Conservation (phyloP, 2,888 invertebrate genomes). For the Diarsia mendica region DNA sequence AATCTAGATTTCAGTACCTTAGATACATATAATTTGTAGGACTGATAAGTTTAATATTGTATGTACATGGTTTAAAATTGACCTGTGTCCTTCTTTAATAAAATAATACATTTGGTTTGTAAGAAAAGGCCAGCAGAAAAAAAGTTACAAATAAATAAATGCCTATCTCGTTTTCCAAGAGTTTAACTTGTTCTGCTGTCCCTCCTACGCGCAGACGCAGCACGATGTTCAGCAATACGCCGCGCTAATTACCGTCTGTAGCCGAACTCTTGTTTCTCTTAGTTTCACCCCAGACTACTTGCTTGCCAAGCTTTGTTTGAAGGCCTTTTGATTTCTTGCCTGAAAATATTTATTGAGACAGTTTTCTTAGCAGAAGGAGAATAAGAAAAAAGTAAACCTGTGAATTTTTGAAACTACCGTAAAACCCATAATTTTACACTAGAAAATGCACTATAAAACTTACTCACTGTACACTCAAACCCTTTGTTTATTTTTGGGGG, state of each 20-base stretch:
- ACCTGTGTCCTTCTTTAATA: no score
- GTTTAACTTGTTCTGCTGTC: slow-evolving; percentile 43
- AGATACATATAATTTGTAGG: no score
- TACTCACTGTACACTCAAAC: no score
- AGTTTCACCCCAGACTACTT: slow-evolving; percentile 2
- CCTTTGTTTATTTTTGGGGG: no score
- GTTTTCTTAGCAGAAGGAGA: background rate
- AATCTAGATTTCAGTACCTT: no score
- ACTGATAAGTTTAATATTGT: no score
- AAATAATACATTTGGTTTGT: no score
- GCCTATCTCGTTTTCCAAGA: no score
- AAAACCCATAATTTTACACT: background rate
- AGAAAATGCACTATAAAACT: no score
- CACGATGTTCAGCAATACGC: slow-evolving; percentile 61
- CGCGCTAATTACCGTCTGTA: slow-evolving; percentile 61
- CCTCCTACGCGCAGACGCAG: slow-evolving; percentile 48
- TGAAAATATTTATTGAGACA: background rate
- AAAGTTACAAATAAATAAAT: no score
- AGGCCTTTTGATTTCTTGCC: background rate
- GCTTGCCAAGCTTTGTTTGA: slow-evolving; percentile 1
- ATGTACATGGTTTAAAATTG: no score
- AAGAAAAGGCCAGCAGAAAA: no score
- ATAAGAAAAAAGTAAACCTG: background rate
- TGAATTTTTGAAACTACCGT: background rate
- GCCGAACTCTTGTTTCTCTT: slow-evolving; percentile 47